Conservation (phyloP, 35 echinoderm and acorn worm genomes). For the Holothuria glaberrima region DNA sequence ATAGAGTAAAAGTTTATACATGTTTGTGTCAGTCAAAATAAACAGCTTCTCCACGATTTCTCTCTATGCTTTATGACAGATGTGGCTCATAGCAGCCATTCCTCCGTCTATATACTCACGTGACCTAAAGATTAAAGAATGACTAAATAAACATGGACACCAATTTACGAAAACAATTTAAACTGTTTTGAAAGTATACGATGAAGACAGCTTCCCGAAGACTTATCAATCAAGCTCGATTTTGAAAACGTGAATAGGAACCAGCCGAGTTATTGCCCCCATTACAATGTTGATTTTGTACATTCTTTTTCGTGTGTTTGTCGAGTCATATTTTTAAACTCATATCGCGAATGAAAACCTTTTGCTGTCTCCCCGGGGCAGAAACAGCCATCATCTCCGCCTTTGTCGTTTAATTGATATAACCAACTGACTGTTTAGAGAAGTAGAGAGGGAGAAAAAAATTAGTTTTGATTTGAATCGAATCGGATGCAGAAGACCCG, state of each 20-base stretch:
- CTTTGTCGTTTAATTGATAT: conserved; percentile 51
- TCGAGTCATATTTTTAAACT: conserved; percentile 61
- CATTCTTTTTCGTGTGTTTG: conserved; percentile 54
- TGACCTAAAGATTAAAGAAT: conserved; percentile 41
- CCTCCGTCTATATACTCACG: conserved; percentile 21
- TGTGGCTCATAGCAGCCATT: conserved; percentile 32
- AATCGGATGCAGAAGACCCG: background rate
- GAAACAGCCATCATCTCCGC: background rate
- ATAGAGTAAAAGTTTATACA: conserved; percentile 57
- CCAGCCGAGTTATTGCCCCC: conserved; percentile 48
- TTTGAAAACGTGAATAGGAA: conserved; percentile 4
- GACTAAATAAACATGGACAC: conserved; percentile 50
- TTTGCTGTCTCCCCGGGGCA: conserved; percentile 8
- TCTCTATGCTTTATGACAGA: background rate
- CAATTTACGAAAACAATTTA: conserved; percentile 60
- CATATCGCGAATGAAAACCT: conserved; percentile 49
- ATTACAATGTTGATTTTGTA: conserved; percentile 48
- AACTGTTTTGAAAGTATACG: conserved; percentile 53
- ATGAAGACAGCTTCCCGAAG: conserved; percentile 7
- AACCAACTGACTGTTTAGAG: conserved; percentile 55
- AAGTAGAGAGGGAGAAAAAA: background rate
- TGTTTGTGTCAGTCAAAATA: conserved; percentile 55
- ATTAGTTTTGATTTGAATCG: conserved; percentile 42
- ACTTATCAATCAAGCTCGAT: conserved; percentile 46
- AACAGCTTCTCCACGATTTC: conserved; percentile 13